phyloP scores from a whole-genome alignment of 1,140 invertebrate species.

The Cepaea nemoralis region DNA sequence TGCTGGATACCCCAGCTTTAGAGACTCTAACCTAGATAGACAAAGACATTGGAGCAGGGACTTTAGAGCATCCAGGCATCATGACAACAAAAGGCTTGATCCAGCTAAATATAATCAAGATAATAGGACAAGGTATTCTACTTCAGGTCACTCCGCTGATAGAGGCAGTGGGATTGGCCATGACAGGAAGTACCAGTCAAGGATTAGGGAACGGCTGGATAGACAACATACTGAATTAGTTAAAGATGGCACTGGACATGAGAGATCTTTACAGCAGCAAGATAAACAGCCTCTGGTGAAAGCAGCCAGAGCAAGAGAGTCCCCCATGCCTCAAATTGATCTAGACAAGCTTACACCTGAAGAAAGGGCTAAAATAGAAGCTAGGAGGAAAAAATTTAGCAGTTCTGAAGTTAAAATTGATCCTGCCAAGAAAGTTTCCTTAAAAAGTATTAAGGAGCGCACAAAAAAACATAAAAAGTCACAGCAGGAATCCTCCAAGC shows the following conservation, averaged over 20 bases:
- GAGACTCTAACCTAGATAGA: background rate
- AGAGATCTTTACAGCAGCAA: background rate
- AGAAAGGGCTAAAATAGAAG: slow-evolving; percentile 47
- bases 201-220: background rate
- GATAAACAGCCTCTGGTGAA: background rate
- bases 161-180: background rate
- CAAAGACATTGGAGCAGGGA: background rate
- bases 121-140: background rate
- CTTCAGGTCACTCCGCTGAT: background rate
- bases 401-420: slow-evolving; percentile 40
- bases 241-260: background rate
- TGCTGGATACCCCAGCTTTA: background rate
- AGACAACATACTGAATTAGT: background rate
- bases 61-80: background rate
- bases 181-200: background rate
- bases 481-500: slow-evolving; percentile 4
- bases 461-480: slow-evolving; percentile 22
- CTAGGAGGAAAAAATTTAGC: slow-evolving; percentile 48
- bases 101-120: background rate
- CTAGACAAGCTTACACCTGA: slow-evolving; percentile 42
- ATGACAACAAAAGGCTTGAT: background rate
- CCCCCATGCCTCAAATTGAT: slow-evolving; percentile 22
- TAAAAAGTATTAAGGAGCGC: slow-evolving; percentile 37
- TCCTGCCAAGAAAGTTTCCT: slow-evolving; percentile 38
- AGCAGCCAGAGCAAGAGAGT: background rate